Percentiles rank a stretch among this genome's conserved stretches.
Conservation (phyloP, 2,113 vertebrate species). For the Anhinga anhinga region DNA sequence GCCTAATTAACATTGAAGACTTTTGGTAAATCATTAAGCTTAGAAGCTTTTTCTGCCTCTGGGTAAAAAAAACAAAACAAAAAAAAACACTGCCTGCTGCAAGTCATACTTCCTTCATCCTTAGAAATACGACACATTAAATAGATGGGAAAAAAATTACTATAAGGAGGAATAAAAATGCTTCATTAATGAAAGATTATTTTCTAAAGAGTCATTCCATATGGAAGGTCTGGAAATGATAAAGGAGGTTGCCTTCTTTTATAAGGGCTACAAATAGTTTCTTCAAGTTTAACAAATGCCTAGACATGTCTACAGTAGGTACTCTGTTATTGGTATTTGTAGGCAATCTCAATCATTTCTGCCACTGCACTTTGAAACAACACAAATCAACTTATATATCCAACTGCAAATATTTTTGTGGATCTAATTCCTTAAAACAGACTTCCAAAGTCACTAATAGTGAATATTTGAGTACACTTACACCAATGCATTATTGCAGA, state of each 20-base stretch:
- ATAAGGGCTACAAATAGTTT: background rate
- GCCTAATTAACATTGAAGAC: background rate
- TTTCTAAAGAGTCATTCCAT: background rate
- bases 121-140: background rate
- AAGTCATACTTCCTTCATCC: background rate
- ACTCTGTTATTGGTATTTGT: background rate
- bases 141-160: background rate
- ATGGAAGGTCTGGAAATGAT: background rate
- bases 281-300: conserved; percentile 7
- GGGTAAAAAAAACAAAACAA: background rate
- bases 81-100: background rate
- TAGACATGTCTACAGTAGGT: background rate
- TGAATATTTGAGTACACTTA: background rate
- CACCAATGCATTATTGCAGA: background rate
- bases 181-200: background rate
- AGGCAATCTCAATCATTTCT: conserved; percentile 22
- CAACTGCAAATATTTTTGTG: background rate
- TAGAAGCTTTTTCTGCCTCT: background rate
- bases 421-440: background rate
- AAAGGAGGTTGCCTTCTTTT: background rate
- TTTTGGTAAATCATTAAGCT: background rate
- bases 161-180: background rate
- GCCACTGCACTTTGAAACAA: background rate
- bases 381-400: background rate
- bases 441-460: background rate